Conservation (phyloP, 2,888 invertebrate species). For the Rotaria socialis region DNA sequence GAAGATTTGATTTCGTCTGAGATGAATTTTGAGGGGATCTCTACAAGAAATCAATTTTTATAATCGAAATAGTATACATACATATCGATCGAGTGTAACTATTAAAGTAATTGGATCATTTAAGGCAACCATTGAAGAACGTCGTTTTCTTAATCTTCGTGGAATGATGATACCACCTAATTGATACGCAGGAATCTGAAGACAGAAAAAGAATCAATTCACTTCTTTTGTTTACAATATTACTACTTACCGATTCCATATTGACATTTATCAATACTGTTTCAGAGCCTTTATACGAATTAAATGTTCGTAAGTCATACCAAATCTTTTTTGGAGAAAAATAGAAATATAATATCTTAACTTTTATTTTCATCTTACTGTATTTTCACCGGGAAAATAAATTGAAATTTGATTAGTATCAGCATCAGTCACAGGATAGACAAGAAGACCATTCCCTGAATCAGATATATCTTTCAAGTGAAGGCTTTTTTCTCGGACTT, state of each 20-base stretch:
- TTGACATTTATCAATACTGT: constrained; percentile 51
- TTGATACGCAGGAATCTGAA: constrained; percentile 83
- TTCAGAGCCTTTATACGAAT: constrained; percentile 62
- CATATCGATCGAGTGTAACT: constrained; percentile 71
- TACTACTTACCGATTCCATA: constrained; percentile 57
- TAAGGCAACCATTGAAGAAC: constrained; percentile 76
- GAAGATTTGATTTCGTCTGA: too few species aligned
- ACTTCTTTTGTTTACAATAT: not conserved
- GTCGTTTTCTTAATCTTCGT: constrained; percentile 79
- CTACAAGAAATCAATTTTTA: too few species aligned
- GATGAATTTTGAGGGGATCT: too few species aligned
- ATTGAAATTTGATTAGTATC: constrained; percentile 73
- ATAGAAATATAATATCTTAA: not conserved
- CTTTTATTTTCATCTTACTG: constrained; percentile 39
- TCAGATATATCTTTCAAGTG: constrained; percentile 58
- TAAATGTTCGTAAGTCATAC: constrained; percentile 76
- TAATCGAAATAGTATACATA: too few species aligned
- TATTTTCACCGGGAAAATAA: constrained; percentile 74
- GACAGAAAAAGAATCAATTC: constrained; percentile 48
- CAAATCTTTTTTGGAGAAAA: constrained; percentile 64
- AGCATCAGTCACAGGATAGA: constrained; percentile 76
- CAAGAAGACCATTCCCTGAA: constrained; percentile 62
- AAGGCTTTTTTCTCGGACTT: too few species aligned
- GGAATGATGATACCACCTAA: constrained; percentile 83
- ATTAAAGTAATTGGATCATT: constrained; percentile 88